These are phyloP conservation scores for Marcusenius ussheri DNA, from an alignment of 2,113 vertebrate genomes.

Conservation along the genomic window DNA sequence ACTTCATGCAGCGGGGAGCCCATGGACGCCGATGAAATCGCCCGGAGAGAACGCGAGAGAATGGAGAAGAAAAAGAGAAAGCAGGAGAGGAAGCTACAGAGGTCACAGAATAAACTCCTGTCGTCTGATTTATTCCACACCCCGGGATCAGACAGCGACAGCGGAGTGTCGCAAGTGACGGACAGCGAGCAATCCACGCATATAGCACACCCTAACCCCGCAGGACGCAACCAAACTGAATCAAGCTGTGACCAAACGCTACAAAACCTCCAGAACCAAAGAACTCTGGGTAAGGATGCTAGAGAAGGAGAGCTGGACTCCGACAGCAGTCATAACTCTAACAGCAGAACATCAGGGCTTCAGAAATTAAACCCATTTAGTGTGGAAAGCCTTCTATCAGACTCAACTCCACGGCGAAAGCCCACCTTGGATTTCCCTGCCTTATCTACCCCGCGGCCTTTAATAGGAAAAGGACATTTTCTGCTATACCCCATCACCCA, in stretches of 20 bases:
- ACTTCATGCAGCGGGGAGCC: slow-evolving; percentile 97
- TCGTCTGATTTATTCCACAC: slow-evolving; percentile 81
- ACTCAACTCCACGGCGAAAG: slow-evolving; percentile 80
- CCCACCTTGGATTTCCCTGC: slow-evolving; percentile 73
- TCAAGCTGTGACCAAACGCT: slow-evolving; percentile 66
- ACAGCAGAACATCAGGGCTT: slow-evolving; percentile 55
- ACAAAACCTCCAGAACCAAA: slow-evolving; percentile 69
- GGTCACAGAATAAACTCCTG: slow-evolving; percentile 75
- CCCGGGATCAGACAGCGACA: slow-evolving; percentile 94
- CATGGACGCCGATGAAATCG: slow-evolving; percentile 97
- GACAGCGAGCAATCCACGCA: slow-evolving; percentile 55
- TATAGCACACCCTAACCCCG: slow-evolving; percentile 39
- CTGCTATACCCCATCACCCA: slow-evolving; percentile 90
- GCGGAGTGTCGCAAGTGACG: slow-evolving; percentile 74
- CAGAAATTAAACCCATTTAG: slow-evolving; percentile 90
- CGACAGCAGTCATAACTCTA: slow-evolving; percentile 56
- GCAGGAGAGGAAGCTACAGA: slow-evolving; percentile 87
- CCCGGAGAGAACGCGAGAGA: slow-evolving; percentile 84
- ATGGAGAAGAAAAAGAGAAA: slow-evolving; percentile 95
- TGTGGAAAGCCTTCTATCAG: slow-evolving; percentile 86
- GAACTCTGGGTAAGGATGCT: slow-evolving; percentile 66
- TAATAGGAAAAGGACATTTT: slow-evolving; percentile 89
- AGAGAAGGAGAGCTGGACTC: slow-evolving; percentile 66
- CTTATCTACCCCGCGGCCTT: slow-evolving; percentile 73
- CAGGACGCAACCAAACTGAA: slow-evolving; percentile 49